These are phyloP conservation scores for Echiichthys vipera DNA, from an alignment of 2,797 vertebrate genomes.

Conservation along the genomic window DNA sequence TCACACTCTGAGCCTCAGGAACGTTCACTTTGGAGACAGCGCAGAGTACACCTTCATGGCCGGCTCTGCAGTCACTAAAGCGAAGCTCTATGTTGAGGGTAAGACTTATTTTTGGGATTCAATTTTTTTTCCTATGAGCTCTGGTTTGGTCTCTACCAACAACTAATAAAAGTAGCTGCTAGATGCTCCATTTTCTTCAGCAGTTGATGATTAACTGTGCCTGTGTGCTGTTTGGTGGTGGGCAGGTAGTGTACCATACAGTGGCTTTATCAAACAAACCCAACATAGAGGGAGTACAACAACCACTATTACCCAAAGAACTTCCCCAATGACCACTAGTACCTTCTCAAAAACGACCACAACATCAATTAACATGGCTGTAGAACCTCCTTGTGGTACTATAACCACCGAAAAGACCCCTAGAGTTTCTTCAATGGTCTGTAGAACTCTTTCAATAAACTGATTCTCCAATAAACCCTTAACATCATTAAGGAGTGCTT, in stretches of 20 bases:
- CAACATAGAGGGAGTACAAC: background rate
- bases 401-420: too few species aligned
- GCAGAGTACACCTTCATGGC: slow-evolving; percentile 94
- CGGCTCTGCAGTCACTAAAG: slow-evolving; percentile 90
- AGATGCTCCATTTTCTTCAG: background rate
- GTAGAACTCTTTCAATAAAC: background rate
- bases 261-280: background rate
- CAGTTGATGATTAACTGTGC: background rate
- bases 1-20: slow-evolving; percentile 94
- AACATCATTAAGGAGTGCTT: too few species aligned
- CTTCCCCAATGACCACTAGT: too few species aligned
- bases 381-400: too few species aligned
- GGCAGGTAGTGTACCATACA: too few species aligned
- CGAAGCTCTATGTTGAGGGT: slow-evolving; percentile 97
- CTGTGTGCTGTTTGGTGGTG: background rate
- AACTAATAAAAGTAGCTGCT: background rate
- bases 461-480: too few species aligned
- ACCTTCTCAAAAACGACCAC: background rate
- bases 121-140: background rate
- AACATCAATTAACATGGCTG: too few species aligned
- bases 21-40: slow-evolving; percentile 96
- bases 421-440: background rate
- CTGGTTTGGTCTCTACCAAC: background rate
- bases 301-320: background rate
- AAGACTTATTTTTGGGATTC: slow-evolving; percentile 53